A percentile compares a stretch with the other conserved stretches of the same genome.
Conservation (phyloP, 2,888 invertebrate genomes). For the Hypolimnas misippus region DNA sequence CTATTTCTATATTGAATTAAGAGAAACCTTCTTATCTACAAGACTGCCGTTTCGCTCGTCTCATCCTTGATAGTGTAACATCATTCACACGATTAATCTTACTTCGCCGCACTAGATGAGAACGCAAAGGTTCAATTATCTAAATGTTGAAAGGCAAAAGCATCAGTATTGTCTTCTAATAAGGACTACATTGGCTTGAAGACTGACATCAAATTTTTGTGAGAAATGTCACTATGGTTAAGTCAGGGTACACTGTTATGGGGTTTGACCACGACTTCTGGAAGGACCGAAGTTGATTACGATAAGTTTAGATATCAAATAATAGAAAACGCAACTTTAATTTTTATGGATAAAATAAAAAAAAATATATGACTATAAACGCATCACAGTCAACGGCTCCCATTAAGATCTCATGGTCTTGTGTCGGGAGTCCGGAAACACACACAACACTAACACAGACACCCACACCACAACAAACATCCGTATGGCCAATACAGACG, state of each 20-base stretch:
- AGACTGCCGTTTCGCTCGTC: constrained; percentile 28
- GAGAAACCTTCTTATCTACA: constrained; percentile 25
- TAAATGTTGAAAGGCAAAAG: background rate
- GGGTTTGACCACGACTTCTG: constrained; percentile 18
- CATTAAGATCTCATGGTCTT: too few relatives aligned
- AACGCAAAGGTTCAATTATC: constrained; percentile 9
- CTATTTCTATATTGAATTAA: constrained; percentile 29
- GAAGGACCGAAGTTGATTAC: constrained; percentile 9
- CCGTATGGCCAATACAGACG: too few relatives aligned
- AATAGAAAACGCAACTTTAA: background rate
- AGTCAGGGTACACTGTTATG: constrained; percentile 17
- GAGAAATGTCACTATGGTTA: constrained; percentile 9
- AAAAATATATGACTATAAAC: too few relatives aligned
- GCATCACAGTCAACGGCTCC: too few relatives aligned
- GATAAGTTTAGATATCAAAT: constrained; percentile 38
- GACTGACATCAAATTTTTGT: background rate
- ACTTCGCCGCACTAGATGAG: constrained; percentile 15
- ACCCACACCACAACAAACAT: too few relatives aligned
- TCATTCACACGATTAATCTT: constrained; percentile 34
- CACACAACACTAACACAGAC: too few relatives aligned
- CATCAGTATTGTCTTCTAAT: background rate
- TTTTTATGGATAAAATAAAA: too few relatives aligned
- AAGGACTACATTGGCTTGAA: background rate
- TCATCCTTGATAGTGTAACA: constrained; percentile 32
- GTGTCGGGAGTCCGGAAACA: too few relatives aligned